Evolutionary conservation across 2,113 vertebrate species (phyloP).

Genomic region (Myotis yumanensis): DNA sequence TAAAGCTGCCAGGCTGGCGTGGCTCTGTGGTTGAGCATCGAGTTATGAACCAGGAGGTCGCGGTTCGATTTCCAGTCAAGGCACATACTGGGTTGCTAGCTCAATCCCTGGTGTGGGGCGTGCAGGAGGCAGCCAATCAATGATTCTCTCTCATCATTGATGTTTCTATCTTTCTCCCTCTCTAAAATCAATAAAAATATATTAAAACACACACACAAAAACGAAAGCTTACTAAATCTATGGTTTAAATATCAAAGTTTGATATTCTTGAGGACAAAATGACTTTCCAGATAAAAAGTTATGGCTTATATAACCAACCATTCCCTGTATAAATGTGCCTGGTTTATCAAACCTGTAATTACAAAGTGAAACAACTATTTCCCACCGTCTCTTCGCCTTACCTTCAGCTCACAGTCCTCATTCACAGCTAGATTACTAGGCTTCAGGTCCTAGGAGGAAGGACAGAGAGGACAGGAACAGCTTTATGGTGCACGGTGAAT

Average conservation of each 20-base stretch:
- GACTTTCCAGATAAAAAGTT: conserved; percentile 6
- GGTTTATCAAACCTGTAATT: background rate
- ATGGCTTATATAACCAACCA: background rate
- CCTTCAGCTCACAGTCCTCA: conserved; percentile 98
- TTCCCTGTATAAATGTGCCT: background rate
- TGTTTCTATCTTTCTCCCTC: too few relatives aligned
- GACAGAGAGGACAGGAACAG: conserved; percentile 41
- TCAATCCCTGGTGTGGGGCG: too few relatives aligned
- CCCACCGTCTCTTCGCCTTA: conserved; percentile 68
- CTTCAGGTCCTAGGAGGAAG: conserved; percentile 91
- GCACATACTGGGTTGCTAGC: too few relatives aligned
- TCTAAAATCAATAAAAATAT: too few relatives aligned
- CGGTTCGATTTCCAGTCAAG: too few relatives aligned
- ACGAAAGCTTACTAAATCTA: background rate
- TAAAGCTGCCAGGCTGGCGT: background rate
- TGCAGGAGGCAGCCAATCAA: too few relatives aligned
- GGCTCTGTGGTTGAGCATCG: too few relatives aligned
- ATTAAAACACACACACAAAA: background rate
- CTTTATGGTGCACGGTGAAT: background rate
- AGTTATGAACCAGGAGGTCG: too few relatives aligned
- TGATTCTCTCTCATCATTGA: too few relatives aligned
- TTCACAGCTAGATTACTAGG: conserved; percentile 98
- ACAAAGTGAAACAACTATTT: background rate
- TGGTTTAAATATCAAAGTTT: conserved; percentile 30
- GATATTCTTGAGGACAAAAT: background rate